A percentile compares a stretch with the other conserved stretches of the same genome.
Conservation (phyloP, 2,113 vertebrate species). For the Menidia beryllina region DNA sequence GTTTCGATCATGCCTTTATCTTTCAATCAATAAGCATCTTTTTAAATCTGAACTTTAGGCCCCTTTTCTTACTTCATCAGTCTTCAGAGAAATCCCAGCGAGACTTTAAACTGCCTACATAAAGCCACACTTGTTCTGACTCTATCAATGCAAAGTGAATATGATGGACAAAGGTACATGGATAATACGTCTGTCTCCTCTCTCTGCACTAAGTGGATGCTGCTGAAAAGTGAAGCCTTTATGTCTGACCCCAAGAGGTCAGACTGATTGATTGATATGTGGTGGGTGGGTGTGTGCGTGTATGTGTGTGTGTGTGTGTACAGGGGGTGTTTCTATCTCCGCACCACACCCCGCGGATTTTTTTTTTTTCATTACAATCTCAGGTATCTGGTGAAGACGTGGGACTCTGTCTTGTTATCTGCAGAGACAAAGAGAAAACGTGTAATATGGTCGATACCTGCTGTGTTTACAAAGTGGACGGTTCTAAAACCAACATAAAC, state of each 20-base stretch:
- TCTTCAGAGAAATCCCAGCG: constrained; percentile 23
- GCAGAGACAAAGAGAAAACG: background rate
- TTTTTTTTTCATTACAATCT: constrained; percentile 4
- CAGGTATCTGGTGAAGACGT: background rate
- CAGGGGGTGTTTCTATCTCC: constrained; percentile 8
- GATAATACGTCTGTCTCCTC: constrained; percentile 57
- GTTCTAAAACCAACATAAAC: constrained; percentile 6
- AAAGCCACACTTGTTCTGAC: constrained; percentile 70
- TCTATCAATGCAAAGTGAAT: constrained; percentile 54
- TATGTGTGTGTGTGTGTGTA: constrained; percentile 12
- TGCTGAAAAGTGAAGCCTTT: constrained; percentile 74
- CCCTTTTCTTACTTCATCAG: constrained; percentile 28
- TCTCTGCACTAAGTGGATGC: constrained; percentile 64
- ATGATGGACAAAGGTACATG: constrained; percentile 57
- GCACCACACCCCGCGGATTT: constrained; percentile 18
- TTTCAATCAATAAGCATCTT: too few species aligned
- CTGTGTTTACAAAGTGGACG: background rate
- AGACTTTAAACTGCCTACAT: constrained; percentile 39
- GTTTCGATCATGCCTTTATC: too few species aligned
- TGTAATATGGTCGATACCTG: constrained; percentile 12
- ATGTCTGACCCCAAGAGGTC: constrained; percentile 73
- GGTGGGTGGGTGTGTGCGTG: background rate
- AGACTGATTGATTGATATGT: constrained; percentile 3
- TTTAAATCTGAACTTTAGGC: background rate
- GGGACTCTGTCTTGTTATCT: background rate